These are phyloP conservation scores for Chirona hameri DNA, from an alignment of 2,888 invertebrate genomes.

Conservation along the genomic window DNA sequence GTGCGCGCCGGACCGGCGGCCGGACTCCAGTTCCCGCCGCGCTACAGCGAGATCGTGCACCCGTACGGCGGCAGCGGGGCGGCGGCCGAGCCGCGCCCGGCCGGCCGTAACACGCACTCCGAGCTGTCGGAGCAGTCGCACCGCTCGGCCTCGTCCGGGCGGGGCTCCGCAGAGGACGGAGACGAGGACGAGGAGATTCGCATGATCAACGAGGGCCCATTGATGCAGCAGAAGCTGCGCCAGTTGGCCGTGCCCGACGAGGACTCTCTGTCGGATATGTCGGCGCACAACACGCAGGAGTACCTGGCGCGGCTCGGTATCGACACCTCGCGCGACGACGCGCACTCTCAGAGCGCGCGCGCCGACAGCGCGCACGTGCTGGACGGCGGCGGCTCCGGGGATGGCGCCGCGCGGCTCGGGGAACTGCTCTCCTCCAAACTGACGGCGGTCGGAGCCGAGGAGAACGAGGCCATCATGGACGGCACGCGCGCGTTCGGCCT, in stretches of 20 bases:
- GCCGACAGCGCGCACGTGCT: constrained; percentile 79
- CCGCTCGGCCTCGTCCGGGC: constrained; percentile 83
- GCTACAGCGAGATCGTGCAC: constrained; percentile 79
- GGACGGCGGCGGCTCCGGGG: constrained; percentile 56
- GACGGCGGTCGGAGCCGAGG: constrained; percentile 68
- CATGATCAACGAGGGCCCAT: constrained; percentile 91
- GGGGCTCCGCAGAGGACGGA: constrained; percentile 79
- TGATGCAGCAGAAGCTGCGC: constrained; percentile 55
- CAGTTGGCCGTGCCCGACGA: constrained; percentile 55
- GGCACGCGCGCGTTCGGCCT: constrained; percentile 42
- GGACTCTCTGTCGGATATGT: constrained; percentile 74
- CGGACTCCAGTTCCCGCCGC: constrained; percentile 64
- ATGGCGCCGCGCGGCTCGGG: constrained; percentile 69
- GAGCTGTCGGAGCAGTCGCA: constrained; percentile 91
- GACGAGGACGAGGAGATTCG: constrained; percentile 82
- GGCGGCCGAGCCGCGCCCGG: constrained; percentile 38
- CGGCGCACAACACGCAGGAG: constrained; percentile 91
- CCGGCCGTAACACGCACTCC: constrained; percentile 61
- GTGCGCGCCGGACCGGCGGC: background rate
- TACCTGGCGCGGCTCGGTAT: constrained; percentile 92
- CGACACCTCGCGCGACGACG: constrained; percentile 53
- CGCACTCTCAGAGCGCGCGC: constrained; percentile 56
- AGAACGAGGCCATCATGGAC: constrained; percentile 47
- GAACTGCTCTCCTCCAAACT: constrained; percentile 90
- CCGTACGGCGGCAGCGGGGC: constrained; percentile 43